Evolutionary conservation across 2,797 vertebrate species (phyloP), one percentile per base, ranked within the genome.

Genomic region (Rousettus madagascariensis): DNA sequence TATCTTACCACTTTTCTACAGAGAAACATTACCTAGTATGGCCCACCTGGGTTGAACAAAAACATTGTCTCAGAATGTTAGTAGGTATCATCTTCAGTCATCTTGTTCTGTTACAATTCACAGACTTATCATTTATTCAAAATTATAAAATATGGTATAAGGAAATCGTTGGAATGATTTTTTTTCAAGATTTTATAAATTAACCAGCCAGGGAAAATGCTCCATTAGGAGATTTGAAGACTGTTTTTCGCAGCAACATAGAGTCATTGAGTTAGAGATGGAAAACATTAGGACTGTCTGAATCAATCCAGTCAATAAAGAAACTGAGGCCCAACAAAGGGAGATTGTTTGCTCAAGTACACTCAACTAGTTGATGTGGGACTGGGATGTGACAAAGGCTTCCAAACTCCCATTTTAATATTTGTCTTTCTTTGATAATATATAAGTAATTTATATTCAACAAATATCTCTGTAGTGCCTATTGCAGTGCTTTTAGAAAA

Each of bases 131-230:
- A 36, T 10, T 79, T 20, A 82, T 59, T 94, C 43, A 43, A 78
- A 94, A 55, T 66, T 89, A 84, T 65, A 93, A 95, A 88, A 49
- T 71, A 78, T 69, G 55, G 77, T 86, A 46, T 55, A 77, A 68
- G 26, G 16, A 75, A 51, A 86, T 74, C 20, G 43, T 33, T 77
- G 61, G 38, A 12, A 61, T 75, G 4, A 46, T 63, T 49, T 38
- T 78, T 79, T 28, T 49, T 24, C 6, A 30, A 91, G 19, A 89
- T 69, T 68, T 78, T 65, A 22, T 53, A 69, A 91, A 65, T 80
- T 72, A 68, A 43, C 8, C 28, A 83, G 15, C 12, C 11, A 93
- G 57, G 22, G 5, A 16, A n/a, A 69, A 28, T 61, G 33, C 17
- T 71, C 17, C 26, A 10, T 43, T 17, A 46, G 36, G 66, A 51